Base-by-base conservation (phyloP, 2,113 vertebrate species). In the Lates calcarifer region DNA sequence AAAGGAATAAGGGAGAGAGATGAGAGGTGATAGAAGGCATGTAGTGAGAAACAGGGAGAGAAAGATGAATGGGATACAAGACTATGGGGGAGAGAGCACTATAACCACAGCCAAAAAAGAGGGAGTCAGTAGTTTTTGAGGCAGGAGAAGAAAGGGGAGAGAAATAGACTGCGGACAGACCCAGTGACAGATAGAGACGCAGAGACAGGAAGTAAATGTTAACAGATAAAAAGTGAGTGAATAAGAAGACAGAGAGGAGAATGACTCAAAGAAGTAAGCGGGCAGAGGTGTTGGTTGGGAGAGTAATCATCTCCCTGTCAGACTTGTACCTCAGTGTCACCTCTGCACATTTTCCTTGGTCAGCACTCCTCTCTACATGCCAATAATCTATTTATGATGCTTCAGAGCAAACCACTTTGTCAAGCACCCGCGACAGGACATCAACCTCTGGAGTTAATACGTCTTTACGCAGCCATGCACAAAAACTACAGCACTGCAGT, bases 301-400 rank as follows among this genome's bases (percentile, higher is more conserved):
- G 26, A 17, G 12, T 60, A 53, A 87, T 91, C 76, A 51, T 84
- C 81, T 82, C 53, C 49, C 66, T 84, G 81, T 87, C 84, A 81
- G 70, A 74, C 82, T 51, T 75, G 71, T 41, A 74, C 72, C 72
- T 75, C 57, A 2, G 77, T 85, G 90, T 91, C 90, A 91, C 90
- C 88, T 89, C 85, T 81, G 69, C 26, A 65, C 45, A 18, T 87
- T 87, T 69, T 14, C 55, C 82, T 45, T 37, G 5, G 17, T 92
- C 90, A 90, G 89, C 87, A 82, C 82, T 87, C 64, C 80, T 79
- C 87, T 87, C 82, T 39, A 77, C 85, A 79, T 81, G 87, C 79
- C 89, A 85, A 76, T 91, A 87, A 89, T 88, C 75, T 78, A 77
- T 91, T 89, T 88, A 84, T 84, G 86, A 87, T 72, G 77, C 86